These are phyloP conservation scores for Cottoperca gobio DNA, from an alignment of 2,797 vertebrate species.

Conservation along the genomic window DNA sequence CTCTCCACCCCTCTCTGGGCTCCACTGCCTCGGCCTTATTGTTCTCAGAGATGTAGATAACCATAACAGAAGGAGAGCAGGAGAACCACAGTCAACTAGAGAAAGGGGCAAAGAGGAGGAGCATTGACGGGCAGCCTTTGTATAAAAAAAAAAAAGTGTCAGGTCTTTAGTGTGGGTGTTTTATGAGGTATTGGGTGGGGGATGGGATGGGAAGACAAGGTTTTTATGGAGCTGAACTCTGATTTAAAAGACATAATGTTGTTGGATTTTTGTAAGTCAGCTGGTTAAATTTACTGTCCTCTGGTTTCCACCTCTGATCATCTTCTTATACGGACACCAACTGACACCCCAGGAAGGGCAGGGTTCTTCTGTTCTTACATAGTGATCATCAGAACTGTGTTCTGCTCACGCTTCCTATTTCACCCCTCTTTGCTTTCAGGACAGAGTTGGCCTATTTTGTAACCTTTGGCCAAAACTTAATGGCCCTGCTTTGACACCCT, in stretches of 20 bases:
- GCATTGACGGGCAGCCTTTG: slow-evolving; percentile 40
- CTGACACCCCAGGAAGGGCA: not conserved
- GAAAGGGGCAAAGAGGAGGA: slow-evolving; percentile 43
- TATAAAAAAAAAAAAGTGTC: slow-evolving; percentile 33
- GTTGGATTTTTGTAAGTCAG: slow-evolving; percentile 46
- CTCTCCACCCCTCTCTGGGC: slow-evolving; percentile 44
- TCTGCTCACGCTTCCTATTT: slow-evolving; percentile 29
- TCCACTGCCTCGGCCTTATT: slow-evolving; percentile 54
- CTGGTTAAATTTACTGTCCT: slow-evolving; percentile 12
- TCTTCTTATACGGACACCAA: not conserved
- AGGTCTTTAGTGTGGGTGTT: slow-evolving; percentile 37
- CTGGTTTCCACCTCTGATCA: slow-evolving; percentile 11
- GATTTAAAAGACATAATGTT: slow-evolving; percentile 36
- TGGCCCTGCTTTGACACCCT: slow-evolving; percentile 37
- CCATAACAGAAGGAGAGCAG: slow-evolving; percentile 69
- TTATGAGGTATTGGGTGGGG: slow-evolving; percentile 36
- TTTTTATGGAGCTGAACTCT: slow-evolving; percentile 32
- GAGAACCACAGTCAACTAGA: slow-evolving; percentile 28
- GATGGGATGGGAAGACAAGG: slow-evolving; percentile 15
- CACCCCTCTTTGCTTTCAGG: slow-evolving; percentile 24
- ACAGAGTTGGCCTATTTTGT: slow-evolving; percentile 40
- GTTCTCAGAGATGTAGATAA: slow-evolving; percentile 67
- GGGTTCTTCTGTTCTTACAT: slow-evolving; percentile 2
- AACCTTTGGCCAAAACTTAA: slow-evolving; percentile 51
- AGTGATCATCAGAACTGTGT: slow-evolving; percentile 27